These are phyloP conservation scores for Reticulitermes lucifugus DNA, from an alignment of 2,888 invertebrate genomes.

Conservation along the genomic window DNA sequence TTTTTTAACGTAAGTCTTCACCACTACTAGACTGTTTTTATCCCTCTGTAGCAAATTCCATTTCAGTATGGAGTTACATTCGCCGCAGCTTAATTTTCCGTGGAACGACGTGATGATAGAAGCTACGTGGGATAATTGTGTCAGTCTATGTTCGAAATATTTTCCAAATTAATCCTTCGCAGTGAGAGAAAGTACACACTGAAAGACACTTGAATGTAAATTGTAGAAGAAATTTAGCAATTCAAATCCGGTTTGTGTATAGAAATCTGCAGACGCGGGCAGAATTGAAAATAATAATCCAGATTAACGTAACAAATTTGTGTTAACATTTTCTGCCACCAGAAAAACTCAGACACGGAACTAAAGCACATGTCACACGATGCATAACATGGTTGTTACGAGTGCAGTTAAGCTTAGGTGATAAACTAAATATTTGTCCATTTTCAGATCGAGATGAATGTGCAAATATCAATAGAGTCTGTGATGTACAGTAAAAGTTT, in stretches of 20 bases:
- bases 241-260: conserved; percentile 6
- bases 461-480: too few relatives aligned
- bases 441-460: too few relatives aligned
- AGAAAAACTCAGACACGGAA: too few relatives aligned
- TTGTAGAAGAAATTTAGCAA: background rate
- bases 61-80: too few relatives aligned
- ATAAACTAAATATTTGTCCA: too few relatives aligned
- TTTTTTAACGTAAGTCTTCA: too few relatives aligned
- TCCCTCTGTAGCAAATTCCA: too few relatives aligned
- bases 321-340: background rate
- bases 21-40: too few relatives aligned
- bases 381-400: too few relatives aligned
- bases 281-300: background rate
- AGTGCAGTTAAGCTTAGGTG: too few relatives aligned
- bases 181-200: background rate
- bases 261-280: background rate
- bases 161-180: background rate
- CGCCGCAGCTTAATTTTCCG: background rate
- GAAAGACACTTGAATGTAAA: background rate
- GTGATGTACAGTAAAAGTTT: too few relatives aligned
- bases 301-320: background rate
- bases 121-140: background rate
- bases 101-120: background rate
- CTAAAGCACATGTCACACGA: too few relatives aligned
- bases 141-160: background rate